Base-by-base conservation (phyloP, 2,888 invertebrate genomes). In the Leucoptera coffeella region DNA sequence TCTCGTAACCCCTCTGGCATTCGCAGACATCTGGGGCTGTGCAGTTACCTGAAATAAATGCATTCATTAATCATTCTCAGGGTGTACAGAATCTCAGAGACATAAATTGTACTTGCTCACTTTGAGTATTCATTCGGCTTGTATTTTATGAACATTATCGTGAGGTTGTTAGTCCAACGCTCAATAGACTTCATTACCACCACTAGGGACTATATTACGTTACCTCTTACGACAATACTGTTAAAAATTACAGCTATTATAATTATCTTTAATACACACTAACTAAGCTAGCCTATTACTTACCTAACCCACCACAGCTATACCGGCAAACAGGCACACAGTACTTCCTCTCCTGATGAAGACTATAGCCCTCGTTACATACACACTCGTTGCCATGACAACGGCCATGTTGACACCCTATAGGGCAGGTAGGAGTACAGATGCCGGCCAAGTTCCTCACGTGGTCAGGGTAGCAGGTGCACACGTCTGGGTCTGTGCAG, bases 371-470 rank as follows among this genome's bases (percentile, higher is more conserved):
- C 23, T 72, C 51, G 41, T 73, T 74, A 40, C 87, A 87, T 5
- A 73, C 56, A 33, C 86, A 86, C 17, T 67, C 65, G 1, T 75
- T 65, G 1, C 72, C 56, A 33, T 75, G 59, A 34, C 83, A 84
- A 2, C 71, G 60, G 0, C 83, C 83, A 33, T 83, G 76, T 32
- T 77, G 69, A 37, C 83, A 84, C 1, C 78, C 78, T n/a, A 79
- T 73, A 0, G 82, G 82, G 30, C 83, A 84, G 0, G 80, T 79
- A 2, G 81, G 67, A 1, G 80, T 57, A 35, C 83, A 84, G 30
- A 64, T 49, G 2, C 58, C 71, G 5, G 44, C 69, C n/a, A 55
- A 38, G 34, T 76, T 76, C 38, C 62, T 71, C 14, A 77, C 69
- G 38, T 74, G 78, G 23, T 79, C 80, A 5, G 74, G 60, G 38